Evolutionary conservation across 2,113 vertebrate genomes (phyloP).

Genomic region (Eleginops maclovinus): DNA sequence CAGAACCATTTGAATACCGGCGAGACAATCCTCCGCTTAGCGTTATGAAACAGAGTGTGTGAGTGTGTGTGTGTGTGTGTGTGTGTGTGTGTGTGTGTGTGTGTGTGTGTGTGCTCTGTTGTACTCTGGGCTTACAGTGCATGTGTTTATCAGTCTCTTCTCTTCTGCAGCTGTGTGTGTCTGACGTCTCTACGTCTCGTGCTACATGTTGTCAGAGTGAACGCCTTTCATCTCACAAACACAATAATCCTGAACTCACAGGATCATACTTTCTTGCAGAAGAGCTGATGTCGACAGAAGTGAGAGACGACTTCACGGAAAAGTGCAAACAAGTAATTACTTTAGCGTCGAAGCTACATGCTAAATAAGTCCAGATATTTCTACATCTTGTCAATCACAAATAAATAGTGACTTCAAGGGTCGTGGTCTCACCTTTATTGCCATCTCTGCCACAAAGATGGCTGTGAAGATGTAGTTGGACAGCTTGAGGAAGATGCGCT

Average conservation of each 20-base stretch:
- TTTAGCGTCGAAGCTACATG: no score
- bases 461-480: slow-evolving; percentile 99
- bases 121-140: slow-evolving; percentile 1
- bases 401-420: no score
- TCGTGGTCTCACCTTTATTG: slow-evolving; percentile 94
- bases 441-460: slow-evolving; percentile 97
- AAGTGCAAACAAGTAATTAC: not conserved
- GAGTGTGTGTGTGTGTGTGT: slow-evolving; percentile 5
- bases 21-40: slow-evolving; percentile 61
- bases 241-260: not conserved
- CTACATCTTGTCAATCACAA: no score
- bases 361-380: no score
- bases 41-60: slow-evolving; percentile 55
- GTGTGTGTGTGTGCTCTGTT: slow-evolving; percentile 6
- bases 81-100: not conserved
- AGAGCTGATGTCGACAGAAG: slow-evolving; percentile 9
- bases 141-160: slow-evolving; percentile 17
- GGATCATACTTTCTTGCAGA: not conserved
- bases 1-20: slow-evolving; percentile 67
- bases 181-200: not conserved
- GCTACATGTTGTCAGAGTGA: not conserved
- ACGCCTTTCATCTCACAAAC: slow-evolving; percentile 1
- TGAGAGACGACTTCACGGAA: slow-evolving; percentile 15
- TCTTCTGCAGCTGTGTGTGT: slow-evolving; percentile 20
- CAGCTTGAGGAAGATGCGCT: slow-evolving; percentile 94